Base-by-base conservation (phyloP, 2,797 vertebrate genomes). In the Gouania willdenowi region DNA sequence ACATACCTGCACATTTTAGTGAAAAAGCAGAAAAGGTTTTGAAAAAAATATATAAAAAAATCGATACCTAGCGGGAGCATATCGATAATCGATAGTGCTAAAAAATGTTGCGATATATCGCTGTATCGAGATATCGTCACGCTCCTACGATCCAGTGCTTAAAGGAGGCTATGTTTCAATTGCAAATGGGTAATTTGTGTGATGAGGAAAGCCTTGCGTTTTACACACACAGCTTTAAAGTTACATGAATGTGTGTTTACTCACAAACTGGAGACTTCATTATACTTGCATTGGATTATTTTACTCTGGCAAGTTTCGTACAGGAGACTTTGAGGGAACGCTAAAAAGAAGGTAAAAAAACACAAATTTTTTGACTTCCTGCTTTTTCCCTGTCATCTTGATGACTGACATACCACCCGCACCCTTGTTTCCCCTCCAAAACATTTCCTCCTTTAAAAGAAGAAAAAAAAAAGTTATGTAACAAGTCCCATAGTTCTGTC, bases 381-480 rank as follows among this genome's bases (percentile, higher is more conserved):
- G n/a, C 26, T 54, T 52, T 15, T 57, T 55, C 50, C 56, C 57
- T 43, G 56, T 62, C 68, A 66, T 75, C 52, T 66, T 34, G 0
- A 46, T 54, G 59, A 62, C 48, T 53, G 66, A 57, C 46, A 71
- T 73, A 39, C 49, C 34, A 36, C 45, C 35, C 41, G 64, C 55
- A 21, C 69, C 59, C 60, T 24, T 23, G 1, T 20, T 45, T 67
- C 62, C 74, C 65, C 77, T 61, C 43, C 46, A 77, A 87, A 86
- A 85, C 80, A 88, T 86, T 87, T 88, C 85, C 85, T 81, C 66
- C 64, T 68, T 70, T 38, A 64, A 53, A 53, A 74, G 67, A 55
- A 39, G 45, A 27, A 41, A 38, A 54, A 9, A 62, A 34, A 30
- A 25, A 46, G 68, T 88, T 88, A 89, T 85, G 84, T 80, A 90